Evolutionary conservation across 2,888 invertebrate genomes (phyloP).

Genomic region (Stenodema calcarata): DNA sequence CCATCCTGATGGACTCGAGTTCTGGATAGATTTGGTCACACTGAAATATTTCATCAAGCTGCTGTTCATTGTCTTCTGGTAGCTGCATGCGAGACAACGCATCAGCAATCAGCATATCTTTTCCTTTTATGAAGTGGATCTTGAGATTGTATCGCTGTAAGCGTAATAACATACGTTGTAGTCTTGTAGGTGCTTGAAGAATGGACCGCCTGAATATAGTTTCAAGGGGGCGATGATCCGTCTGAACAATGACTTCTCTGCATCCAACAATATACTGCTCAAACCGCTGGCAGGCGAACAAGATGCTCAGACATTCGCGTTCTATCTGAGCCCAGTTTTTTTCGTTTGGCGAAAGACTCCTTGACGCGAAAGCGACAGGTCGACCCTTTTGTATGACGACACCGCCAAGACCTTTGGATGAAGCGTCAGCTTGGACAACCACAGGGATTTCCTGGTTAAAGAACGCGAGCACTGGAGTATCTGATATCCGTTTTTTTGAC

Average conservation of each 20-base stretch:
- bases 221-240: neutral
- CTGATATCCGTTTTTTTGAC: neutral
- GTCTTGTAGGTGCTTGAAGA: neutral
- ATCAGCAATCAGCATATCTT: neutral
- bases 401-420: neutral
- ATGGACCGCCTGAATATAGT: neutral
- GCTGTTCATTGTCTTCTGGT: neutral
- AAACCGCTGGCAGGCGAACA: neutral
- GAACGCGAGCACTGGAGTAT: neutral
- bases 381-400: neutral
- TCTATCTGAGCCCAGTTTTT: neutral
- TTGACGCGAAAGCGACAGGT: neutral
- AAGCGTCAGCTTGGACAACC: neutral
- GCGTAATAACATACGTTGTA: neutral
- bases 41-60: neutral
- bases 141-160: neutral
- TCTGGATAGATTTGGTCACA: neutral
- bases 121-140: neutral
- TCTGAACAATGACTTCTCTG: neutral
- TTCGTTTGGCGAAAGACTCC: neutral
- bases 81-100: neutral
- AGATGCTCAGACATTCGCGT: neutral
- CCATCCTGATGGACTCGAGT: neutral
- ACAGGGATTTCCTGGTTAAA: neutral
- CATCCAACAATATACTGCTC: neutral